Percentiles rank a stretch among this genome's conserved stretches.
Evolutionary conservation across 1,140 invertebrate genomes (phyloP).

Genomic region (Bombus affinis): DNA sequence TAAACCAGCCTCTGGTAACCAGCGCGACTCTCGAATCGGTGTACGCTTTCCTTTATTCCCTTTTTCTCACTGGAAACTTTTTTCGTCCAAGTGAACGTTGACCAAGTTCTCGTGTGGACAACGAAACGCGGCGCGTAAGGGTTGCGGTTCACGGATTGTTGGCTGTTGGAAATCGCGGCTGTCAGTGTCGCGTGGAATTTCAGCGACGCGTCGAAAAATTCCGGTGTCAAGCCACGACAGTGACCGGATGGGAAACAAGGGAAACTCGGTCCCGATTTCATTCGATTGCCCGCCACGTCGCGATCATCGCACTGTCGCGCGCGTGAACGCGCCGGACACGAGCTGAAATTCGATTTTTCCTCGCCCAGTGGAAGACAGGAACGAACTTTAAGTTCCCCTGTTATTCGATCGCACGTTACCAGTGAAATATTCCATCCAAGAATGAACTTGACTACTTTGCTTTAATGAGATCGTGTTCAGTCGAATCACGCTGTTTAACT

Average conservation of each 20-base stretch:
- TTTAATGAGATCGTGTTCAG: neutral
- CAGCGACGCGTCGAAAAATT: conserved; percentile 16
- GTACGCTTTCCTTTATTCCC: neutral
- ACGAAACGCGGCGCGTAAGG: neutral
- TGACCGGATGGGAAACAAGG: neutral
- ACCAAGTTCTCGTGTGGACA: neutral
- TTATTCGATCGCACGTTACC: neutral
- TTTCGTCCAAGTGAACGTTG: neutral
- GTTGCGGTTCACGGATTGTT: neutral
- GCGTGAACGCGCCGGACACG: neutral
- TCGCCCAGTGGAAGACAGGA: neutral
- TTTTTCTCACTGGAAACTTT: neutral
- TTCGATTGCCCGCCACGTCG: neutral
- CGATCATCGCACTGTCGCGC: conserved; percentile 26
- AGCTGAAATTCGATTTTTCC: conserved; percentile 17
- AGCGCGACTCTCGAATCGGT: neutral
- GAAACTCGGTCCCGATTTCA: neutral
- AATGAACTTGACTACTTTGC: neutral
- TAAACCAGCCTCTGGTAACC: neutral
- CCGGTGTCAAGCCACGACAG: neutral
- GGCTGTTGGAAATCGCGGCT: conserved; percentile 13
- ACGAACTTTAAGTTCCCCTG: neutral
- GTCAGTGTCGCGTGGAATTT: conserved; percentile 32
- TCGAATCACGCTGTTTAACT: neutral
- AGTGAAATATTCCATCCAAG: no score